Evolutionary conservation across 2,888 invertebrate genomes (phyloP).

Genomic region (Brachypterus glaber): DNA sequence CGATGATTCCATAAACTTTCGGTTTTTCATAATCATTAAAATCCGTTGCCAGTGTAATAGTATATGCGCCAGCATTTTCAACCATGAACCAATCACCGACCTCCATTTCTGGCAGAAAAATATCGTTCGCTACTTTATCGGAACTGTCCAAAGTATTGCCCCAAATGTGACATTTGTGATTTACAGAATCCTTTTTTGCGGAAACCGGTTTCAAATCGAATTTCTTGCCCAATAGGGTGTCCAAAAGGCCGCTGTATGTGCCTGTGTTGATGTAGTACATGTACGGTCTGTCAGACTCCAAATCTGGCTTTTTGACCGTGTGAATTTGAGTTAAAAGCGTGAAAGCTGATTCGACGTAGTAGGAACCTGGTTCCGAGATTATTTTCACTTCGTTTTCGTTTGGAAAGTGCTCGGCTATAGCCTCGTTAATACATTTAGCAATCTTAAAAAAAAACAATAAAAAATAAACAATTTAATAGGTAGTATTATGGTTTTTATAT

Average conservation of each 20-base stretch:
- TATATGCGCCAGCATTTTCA: constrained; percentile 55
- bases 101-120: constrained; percentile 44
- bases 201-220: constrained; percentile 18
- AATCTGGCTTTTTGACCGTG: constrained; percentile 27
- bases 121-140: constrained; percentile 44
- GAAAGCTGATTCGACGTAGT: constrained; percentile 51
- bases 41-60: constrained; percentile 41
- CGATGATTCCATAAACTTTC: constrained; percentile 36
- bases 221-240: constrained; percentile 4
- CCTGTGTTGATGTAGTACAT: neutral
- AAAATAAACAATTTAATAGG: no score
- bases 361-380: constrained; percentile 55
- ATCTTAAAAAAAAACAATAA: constrained; percentile 13
- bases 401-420: constrained; percentile 48
- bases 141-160: constrained; percentile 49
- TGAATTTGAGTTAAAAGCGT: constrained; percentile 47
- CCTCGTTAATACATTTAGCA: constrained; percentile 43
- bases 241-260: constrained; percentile 4
- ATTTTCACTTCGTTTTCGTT: constrained; percentile 35
- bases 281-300: constrained; percentile 9
- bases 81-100: constrained; percentile 55
- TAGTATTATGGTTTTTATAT: no score
- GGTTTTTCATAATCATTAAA: constrained; percentile 52
- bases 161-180: constrained; percentile 22
- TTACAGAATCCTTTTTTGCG: constrained; percentile 18